Base-by-base conservation (phyloP, 1,140 invertebrate genomes). In the Drosophila busckii region DNA sequence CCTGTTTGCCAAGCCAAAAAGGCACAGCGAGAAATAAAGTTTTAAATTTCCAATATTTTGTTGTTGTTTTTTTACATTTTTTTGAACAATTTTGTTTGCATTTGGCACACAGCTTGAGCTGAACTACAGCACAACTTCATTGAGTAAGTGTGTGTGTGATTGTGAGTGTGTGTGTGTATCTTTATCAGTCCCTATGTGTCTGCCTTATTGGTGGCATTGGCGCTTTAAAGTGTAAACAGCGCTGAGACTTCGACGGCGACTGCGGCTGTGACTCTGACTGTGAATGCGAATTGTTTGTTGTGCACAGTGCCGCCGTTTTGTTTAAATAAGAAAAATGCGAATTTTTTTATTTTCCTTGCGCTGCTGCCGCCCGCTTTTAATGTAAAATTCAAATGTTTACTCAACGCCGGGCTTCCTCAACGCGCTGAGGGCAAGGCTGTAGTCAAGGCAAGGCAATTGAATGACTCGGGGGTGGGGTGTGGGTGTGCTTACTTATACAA, bases 301-400 rank as follows among this genome's bases (percentile, higher is more conserved):
- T 75, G 69, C 75, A 69, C 75, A 69, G 65, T 66, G 75, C 69
- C 69, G 64, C 61, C 75, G 75, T 82, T 82, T 75, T 82, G 75
- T 80, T 80, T 80, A 80, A 80, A 65, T 82, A 82, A 82, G 32
- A 82, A 80, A 69, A 69, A 80, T 80, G 75, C 68, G 69, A 82
- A 66, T 58, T 31, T 22, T 16, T 32, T 32, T 52, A 16, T 40
- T 37, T 17, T 28, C 38, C 10, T 40, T 7, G 6, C 15, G 17
- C 12, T 49, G 31, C n/a, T 75, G 56, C 68, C 44, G 29, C 58
- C 68, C 75, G 75, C 65, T 65, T 75, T 82, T 70, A 82, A 82
- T 82, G 75, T 82, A 75, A 82, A 82, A 82, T 82, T 82, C 76
- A 82, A 82, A 82, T 82, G 75, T 82, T 82, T 82, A 82, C 75